phyloP scores from a whole-genome alignment of 2,113 vertebrate genomes.

The Axis porcinus region DNA sequence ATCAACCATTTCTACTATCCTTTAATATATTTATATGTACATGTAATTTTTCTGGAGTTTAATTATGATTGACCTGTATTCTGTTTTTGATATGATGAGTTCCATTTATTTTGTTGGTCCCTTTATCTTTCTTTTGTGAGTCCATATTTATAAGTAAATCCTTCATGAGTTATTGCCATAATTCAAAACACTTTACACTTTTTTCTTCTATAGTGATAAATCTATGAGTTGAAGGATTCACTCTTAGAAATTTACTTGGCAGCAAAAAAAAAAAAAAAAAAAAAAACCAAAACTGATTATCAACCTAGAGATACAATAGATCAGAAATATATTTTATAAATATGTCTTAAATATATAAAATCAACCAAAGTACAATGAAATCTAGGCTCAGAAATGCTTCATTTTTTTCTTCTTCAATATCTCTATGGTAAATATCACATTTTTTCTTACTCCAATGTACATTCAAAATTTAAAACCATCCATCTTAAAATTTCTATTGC shows the following conservation, averaged over 20 bases:
- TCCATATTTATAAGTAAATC: background rate
- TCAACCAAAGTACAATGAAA: background rate
- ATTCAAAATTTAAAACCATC: background rate
- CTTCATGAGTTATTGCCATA: background rate
- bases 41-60: background rate
- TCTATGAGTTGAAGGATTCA: background rate
- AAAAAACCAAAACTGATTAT: background rate
- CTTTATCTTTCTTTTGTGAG: background rate
- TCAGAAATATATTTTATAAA: background rate
- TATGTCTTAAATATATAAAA: background rate
- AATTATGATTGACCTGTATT: background rate
- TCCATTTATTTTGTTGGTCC: background rate
- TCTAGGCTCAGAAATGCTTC: background rate
- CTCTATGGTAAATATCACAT: background rate
- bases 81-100: background rate
- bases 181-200: background rate
- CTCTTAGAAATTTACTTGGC: background rate
- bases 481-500: background rate
- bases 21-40: background rate
- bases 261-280: background rate
- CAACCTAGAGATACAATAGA: background rate
- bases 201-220: background rate
- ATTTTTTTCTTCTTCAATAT: background rate
- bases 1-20: background rate
- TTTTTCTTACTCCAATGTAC: background rate